A percentile compares a stretch with the other conserved stretches of the same genome.
phyloP scores from a whole-genome alignment of 2,797 vertebrate genomes.

The Morelia viridis region DNA sequence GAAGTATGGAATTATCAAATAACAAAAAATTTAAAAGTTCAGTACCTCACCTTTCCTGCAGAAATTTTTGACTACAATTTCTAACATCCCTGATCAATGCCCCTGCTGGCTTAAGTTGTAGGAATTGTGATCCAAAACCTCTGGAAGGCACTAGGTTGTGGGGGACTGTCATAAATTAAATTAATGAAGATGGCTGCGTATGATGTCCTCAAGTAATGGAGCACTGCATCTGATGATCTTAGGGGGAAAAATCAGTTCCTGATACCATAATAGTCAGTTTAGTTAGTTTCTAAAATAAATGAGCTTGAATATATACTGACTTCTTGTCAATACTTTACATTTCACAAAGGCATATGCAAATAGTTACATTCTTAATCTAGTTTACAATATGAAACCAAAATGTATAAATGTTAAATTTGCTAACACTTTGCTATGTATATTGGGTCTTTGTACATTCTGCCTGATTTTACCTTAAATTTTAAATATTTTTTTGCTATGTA shows the following conservation, averaged over 20 bases:
- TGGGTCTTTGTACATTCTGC: slow-evolving; percentile 89
- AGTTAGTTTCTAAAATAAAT: slow-evolving; percentile 63
- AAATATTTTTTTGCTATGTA: slow-evolving; percentile 89
- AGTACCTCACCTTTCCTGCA: slow-evolving; percentile 62
- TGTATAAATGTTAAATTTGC: slow-evolving; percentile 95
- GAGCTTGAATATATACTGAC: slow-evolving; percentile 72
- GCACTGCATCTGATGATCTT: slow-evolving; percentile 76
- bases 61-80: background rate
- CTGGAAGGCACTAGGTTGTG: background rate
- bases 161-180: slow-evolving; percentile 62
- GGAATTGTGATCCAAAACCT: background rate
- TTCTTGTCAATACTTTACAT: slow-evolving; percentile 87
- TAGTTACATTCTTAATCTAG: slow-evolving; percentile 95
- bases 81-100: background rate
- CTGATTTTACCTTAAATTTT: slow-evolving; percentile 86
- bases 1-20: slow-evolving; percentile 32
- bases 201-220: slow-evolving; percentile 70
- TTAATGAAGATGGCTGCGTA: slow-evolving; percentile 64
- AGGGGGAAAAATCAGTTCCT: slow-evolving; percentile 60
- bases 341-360: slow-evolving; percentile 95
- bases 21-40: slow-evolving; percentile 58
- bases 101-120: background rate
- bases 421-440: slow-evolving; percentile 72
- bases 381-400: slow-evolving; percentile 98
- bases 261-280: slow-evolving; percentile 74